These are phyloP conservation scores for Axinella damicornis DNA, from an alignment of 37 sponge, comb jelly and placozoan genomes.

Conservation along the genomic window DNA sequence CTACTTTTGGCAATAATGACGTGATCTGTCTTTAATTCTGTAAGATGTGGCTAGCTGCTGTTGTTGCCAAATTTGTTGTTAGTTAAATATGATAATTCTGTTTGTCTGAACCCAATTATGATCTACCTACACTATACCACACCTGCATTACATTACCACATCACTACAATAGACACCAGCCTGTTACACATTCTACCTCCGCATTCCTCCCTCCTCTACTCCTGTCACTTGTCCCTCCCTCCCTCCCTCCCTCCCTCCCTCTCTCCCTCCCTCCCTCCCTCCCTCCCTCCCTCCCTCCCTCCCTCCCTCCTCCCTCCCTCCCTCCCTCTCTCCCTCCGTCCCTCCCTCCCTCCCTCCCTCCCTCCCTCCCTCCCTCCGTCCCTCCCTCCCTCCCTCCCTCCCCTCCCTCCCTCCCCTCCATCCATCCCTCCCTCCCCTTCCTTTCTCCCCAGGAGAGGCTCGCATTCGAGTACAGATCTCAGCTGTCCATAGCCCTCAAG, in stretches of 20 bases:
- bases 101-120: too few species aligned
- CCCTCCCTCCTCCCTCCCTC: not conserved
- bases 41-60: too few species aligned
- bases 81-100: too few species aligned
- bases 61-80: too few species aligned
- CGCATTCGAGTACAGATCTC: slow-evolving; percentile 96
- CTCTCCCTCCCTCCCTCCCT: not conserved
- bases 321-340: not conserved
- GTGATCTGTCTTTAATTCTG: too few species aligned
- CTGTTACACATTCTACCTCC: too few species aligned
- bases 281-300: not conserved
- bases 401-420: not conserved
- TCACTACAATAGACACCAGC: too few species aligned
- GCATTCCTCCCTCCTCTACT: not conserved
- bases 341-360: not conserved
- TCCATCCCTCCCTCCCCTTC: not conserved
- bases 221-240: not conserved
- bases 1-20: too few species aligned
- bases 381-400: not conserved
- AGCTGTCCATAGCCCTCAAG: slow-evolving; percentile 84
- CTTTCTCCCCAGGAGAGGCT: slow-evolving; percentile 76
- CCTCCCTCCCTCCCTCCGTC: not conserved
- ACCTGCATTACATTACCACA: too few species aligned
- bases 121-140: too few species aligned
- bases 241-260: not conserved